These are phyloP conservation scores for Peromyscus leucopus DNA, from an alignment of 2,113 vertebrate species.

Conservation along the genomic window DNA sequence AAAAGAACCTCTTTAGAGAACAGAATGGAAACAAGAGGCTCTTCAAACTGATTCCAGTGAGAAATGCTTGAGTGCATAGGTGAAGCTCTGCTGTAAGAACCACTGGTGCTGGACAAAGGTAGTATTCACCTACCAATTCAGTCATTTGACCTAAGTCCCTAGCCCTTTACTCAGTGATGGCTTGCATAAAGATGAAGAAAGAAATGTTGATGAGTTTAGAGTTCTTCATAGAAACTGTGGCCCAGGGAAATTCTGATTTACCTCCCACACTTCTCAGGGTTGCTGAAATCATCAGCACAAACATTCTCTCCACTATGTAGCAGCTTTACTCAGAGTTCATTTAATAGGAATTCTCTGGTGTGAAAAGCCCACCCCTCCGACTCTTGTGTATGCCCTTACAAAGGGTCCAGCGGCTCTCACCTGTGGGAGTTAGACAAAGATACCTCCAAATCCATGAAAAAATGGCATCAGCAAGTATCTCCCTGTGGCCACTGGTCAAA, in stretches of 20 bases:
- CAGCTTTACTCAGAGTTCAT: neutral
- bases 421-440: neutral
- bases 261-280: accelerated
- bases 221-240: too few species aligned
- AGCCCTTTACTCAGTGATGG: neutral
- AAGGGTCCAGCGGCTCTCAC: too few species aligned
- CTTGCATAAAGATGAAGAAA: neutral
- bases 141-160: neutral
- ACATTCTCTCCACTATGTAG: accelerated
- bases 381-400: too few species aligned
- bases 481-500: neutral
- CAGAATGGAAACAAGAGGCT: constrained; percentile 48
- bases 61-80: neutral
- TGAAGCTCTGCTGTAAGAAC: neutral
- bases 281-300: accelerated
- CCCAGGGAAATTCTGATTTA: neutral
- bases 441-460: neutral
- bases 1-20: constrained; percentile 61
- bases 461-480: neutral
- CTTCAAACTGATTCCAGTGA: constrained; percentile 8
- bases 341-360: neutral
- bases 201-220: neutral
- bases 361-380: neutral
- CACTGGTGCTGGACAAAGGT: neutral
- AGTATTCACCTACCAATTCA: neutral